Evolutionary conservation across 2,113 vertebrate genomes (phyloP), one percentile per base, ranked within the genome.

Genomic region (Macrotus californicus): DNA sequence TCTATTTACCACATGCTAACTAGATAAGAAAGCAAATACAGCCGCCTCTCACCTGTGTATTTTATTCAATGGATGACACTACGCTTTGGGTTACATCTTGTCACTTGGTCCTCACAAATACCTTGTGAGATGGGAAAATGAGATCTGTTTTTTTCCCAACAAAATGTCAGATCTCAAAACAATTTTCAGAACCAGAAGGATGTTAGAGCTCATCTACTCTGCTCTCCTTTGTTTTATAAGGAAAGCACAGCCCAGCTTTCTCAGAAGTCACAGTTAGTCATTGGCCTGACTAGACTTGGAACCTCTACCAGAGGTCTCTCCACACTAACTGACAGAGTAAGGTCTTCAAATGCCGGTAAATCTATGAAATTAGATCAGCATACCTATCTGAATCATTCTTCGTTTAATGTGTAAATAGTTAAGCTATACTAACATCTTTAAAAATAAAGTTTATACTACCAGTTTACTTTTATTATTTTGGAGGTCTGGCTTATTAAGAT

Each of bases 381-480:
- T 7, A 87, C 5, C 29, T 80, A 77, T 43, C 43, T 80, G 26
- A 82, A 41, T 86, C 41, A 92, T 81, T 92, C 59, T 90, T 94
- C n/a, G 29, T 56, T 90, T 95, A 56, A 29, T 66, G 29, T 86
- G 54, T 90, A 95, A 77, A 79, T 92, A 83, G 81, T 94, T 87
- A 85, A 87, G 19, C 39, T 96, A 66, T 70, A 48, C n/a, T 80
- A 86, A 95, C 46, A 93, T 89, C 26, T 76, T 89, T 91, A 96
- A 94, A 87, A 84, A 72, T 52, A 54, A 93, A 80, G 82, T 82
- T 82, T 83, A n/a, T 64, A 92, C 85, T 83, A 26, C 16, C 93
- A 61, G 75, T 96, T 79, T 91, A 43, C 67, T 94, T n/a, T 18
- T 77, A 75, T 79, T 87, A 76, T 87, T 91, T 95, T 80, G 39